These are phyloP conservation scores for Drosophila mimica DNA, from an alignment of 2,888 invertebrate genomes.

Conservation along the genomic window DNA sequence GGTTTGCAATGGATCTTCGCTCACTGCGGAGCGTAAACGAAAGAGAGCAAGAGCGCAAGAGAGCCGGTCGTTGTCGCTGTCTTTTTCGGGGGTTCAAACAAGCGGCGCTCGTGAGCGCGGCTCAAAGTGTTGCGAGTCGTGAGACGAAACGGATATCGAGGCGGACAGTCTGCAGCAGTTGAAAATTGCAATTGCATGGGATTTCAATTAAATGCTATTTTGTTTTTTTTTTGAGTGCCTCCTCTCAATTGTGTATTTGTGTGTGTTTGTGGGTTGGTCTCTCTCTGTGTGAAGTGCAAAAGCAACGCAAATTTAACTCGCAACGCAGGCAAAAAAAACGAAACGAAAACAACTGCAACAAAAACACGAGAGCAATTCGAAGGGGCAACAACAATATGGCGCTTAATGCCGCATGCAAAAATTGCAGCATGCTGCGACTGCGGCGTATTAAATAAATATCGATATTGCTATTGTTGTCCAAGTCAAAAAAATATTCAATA, in stretches of 20 bases:
- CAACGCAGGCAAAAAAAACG: slow-evolving; percentile 44
- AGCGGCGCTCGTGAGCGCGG: slow-evolving; percentile 59
- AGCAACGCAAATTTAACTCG: slow-evolving; percentile 50
- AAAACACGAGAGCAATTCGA: slow-evolving; percentile 29
- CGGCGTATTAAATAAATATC: slow-evolving; percentile 36
- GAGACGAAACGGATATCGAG: slow-evolving; percentile 78
- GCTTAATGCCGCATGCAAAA: slow-evolving; percentile 61
- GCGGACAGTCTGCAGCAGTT: slow-evolving; percentile 61
- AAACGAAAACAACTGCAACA: slow-evolving; percentile 43
- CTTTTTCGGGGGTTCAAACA: slow-evolving; percentile 57
- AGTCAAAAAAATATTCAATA: slow-evolving; percentile 25
- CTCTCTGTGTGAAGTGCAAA: slow-evolving; percentile 46
- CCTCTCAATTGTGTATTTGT: slow-evolving; percentile 48
- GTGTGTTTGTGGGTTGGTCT: slow-evolving; percentile 19
- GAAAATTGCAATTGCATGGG: slow-evolving; percentile 64
- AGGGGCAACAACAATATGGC: slow-evolving; percentile 67
- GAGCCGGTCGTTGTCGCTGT: slow-evolving; percentile 37
- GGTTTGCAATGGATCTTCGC: slow-evolving; percentile 50
- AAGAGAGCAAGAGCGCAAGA: slow-evolving; percentile 4
- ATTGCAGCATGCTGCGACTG: slow-evolving; percentile 55
- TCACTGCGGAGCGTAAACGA: slow-evolving; percentile 17
- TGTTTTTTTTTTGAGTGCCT: slow-evolving; percentile 57
- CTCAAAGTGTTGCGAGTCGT: slow-evolving; percentile 83
- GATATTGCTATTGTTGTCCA: slow-evolving; percentile 35
- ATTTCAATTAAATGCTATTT: slow-evolving; percentile 48